phyloP scores from a whole-genome alignment of 2,888 invertebrate species.

The Drosophila rubida region DNA sequence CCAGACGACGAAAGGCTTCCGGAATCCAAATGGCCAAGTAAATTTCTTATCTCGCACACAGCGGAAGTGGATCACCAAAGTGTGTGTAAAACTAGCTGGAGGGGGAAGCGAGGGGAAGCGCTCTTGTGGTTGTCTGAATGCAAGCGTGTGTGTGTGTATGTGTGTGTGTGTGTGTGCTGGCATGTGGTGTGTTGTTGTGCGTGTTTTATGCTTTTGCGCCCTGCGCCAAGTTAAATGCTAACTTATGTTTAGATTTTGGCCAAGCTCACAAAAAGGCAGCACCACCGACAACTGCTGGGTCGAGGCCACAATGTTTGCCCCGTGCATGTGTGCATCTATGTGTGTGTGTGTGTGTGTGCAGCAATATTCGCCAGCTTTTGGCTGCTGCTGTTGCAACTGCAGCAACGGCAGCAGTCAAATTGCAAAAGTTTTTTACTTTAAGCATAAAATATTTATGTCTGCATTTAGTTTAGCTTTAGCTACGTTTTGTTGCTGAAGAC shows the following conservation, averaged over 20 bases:
- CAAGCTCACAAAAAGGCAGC: conserved; percentile 48
- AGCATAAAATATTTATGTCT: conserved; percentile 78
- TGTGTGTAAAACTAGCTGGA: conserved; percentile 39
- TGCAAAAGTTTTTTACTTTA: conserved; percentile 78
- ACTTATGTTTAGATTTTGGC: conserved; percentile 75
- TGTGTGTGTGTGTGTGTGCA: conserved; percentile 40
- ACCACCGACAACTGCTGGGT: conserved; percentile 55
- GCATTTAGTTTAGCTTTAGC: conserved; percentile 75
- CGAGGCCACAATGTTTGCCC: conserved; percentile 57
- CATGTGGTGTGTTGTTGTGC: conserved; percentile 57
- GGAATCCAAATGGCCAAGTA: conserved; percentile 49
- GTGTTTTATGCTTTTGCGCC: conserved; percentile 75
- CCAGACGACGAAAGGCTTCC: conserved; percentile 37
- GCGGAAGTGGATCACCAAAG: conserved; percentile 60
- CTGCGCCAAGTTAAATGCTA: conserved; percentile 76
- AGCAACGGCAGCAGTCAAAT: conserved; percentile 66
- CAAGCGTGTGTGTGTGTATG: conserved; percentile 15
- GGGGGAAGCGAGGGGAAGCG: not conserved
- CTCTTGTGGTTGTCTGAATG: conserved; percentile 30
- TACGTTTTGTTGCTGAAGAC: conserved; percentile 60
- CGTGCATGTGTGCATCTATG: conserved; percentile 24
- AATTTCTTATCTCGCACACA: conserved; percentile 57
- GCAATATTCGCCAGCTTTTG: conserved; percentile 56
- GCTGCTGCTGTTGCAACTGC: conserved; percentile 57
- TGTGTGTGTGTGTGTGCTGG: conserved; percentile 26